Percentiles rank a stretch among this genome's conserved stretches.
Evolutionary conservation across 2,797 vertebrate species (phyloP).

Genomic region (Xerus rutilus): DNA sequence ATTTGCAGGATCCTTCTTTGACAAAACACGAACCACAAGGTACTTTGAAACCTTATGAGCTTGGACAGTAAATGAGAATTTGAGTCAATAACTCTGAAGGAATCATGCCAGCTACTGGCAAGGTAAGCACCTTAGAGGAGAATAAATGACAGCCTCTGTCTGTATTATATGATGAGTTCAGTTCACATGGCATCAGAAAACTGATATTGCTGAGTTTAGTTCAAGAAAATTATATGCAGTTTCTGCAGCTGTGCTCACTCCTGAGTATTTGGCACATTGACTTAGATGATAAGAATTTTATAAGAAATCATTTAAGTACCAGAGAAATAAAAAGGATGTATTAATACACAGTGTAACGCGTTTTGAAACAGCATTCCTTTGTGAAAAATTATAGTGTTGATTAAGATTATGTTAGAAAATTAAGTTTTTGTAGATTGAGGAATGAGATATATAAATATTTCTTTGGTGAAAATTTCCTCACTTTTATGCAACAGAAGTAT

Average conservation of each 20-base stretch:
- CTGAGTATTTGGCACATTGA: background rate
- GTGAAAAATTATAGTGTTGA: background rate
- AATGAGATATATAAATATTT: background rate
- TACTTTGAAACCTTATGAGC: conserved; percentile 81
- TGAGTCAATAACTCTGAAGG: conserved; percentile 85
- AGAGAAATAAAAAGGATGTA: background rate
- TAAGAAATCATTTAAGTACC: background rate
- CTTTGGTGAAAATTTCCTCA: background rate
- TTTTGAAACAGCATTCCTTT: background rate
- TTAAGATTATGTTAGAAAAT: background rate
- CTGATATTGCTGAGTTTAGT: background rate
- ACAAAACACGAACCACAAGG: conserved; percentile 80
- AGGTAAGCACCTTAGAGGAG: conserved; percentile 63
- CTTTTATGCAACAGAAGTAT: conserved; percentile 14
- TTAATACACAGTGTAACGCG: background rate
- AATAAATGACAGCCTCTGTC: background rate
- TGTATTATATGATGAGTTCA: background rate
- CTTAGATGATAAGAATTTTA: background rate
- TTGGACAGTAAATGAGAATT: conserved; percentile 82
- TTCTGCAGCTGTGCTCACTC: background rate
- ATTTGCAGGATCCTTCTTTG: conserved; percentile 85
- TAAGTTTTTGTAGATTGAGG: background rate
- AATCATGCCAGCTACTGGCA: conserved; percentile 72
- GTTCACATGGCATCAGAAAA: background rate
- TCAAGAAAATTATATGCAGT: background rate